Conservation (phyloP, 1,140 invertebrate genomes). For the Lepidurus couesii region DNA sequence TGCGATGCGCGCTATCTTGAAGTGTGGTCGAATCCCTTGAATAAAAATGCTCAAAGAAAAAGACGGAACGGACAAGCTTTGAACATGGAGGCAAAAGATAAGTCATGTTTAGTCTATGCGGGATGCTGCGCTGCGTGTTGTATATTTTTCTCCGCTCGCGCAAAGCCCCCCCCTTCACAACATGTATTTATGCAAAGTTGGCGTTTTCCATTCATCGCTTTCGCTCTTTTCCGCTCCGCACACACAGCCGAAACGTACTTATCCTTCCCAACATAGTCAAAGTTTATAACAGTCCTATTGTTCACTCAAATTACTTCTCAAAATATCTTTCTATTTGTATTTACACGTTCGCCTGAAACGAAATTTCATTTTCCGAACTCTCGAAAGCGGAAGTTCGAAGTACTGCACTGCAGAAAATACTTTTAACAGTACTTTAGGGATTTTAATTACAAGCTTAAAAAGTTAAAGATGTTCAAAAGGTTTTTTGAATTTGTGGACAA, state of each 20-base stretch:
- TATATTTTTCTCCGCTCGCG: neutral
- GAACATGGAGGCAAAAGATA: neutral
- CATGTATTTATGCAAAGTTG: conserved; percentile 18
- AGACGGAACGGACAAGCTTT: neutral
- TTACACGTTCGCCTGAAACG: too few relatives aligned
- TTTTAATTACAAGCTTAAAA: too few relatives aligned
- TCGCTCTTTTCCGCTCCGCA: conserved; percentile 1
- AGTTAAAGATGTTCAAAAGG: too few relatives aligned
- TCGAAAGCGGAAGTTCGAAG: too few relatives aligned
- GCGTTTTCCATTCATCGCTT: conserved; percentile 3
- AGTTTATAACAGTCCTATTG: neutral
- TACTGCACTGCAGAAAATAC: too few relatives aligned
- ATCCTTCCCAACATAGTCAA: neutral
- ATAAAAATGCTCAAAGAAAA: neutral
- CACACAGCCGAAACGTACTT: neutral
- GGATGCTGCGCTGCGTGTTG: conserved; percentile 3
- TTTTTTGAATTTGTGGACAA: too few relatives aligned
- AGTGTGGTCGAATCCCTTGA: too few relatives aligned
- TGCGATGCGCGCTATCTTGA: too few relatives aligned
- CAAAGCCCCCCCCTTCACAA: neutral
- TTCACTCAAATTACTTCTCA: too few relatives aligned
- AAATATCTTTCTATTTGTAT: too few relatives aligned
- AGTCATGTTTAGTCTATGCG: conserved; percentile 17
- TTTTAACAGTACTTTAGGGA: too few relatives aligned
- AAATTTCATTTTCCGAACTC: too few relatives aligned